Evolutionary conservation across 1,140 invertebrate species (phyloP).

Genomic region (Drosophila cardini): DNA sequence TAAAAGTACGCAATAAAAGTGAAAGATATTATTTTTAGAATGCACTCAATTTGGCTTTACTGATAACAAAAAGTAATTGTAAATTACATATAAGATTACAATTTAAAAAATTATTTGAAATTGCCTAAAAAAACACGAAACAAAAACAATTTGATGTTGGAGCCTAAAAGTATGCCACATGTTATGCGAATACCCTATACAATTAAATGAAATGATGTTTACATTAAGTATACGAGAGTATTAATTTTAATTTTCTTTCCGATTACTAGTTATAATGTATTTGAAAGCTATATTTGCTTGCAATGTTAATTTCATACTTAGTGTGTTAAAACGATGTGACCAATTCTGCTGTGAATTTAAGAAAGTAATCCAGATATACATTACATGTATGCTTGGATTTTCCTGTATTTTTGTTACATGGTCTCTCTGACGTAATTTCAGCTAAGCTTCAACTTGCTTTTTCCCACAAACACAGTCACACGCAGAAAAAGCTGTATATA

Average conservation of each 20-base stretch:
- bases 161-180: slow-evolving; percentile 12
- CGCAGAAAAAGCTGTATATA: neutral
- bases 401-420: slow-evolving; percentile 26
- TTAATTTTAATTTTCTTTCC: too few relatives aligned
- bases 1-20: too few relatives aligned
- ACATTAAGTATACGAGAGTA: too few relatives aligned
- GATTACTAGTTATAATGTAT: too few relatives aligned
- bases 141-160: neutral
- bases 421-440: slow-evolving; percentile 59
- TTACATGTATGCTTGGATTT: neutral
- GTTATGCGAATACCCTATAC: neutral
- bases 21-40: neutral
- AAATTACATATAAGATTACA: too few relatives aligned
- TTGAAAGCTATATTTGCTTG: too few relatives aligned
- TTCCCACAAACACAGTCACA: slow-evolving; percentile 41
- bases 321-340: too few relatives aligned
- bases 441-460: slow-evolving; percentile 41
- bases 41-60: too few relatives aligned
- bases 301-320: too few relatives aligned
- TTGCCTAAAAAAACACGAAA: neutral
- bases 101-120: neutral
- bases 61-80: too few relatives aligned
- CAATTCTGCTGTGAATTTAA: too few relatives aligned
- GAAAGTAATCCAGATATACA: neutral
- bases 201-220: too few relatives aligned